phyloP scores from a whole-genome alignment of 2,888 invertebrate species.

The Hydropsyche betteni region DNA sequence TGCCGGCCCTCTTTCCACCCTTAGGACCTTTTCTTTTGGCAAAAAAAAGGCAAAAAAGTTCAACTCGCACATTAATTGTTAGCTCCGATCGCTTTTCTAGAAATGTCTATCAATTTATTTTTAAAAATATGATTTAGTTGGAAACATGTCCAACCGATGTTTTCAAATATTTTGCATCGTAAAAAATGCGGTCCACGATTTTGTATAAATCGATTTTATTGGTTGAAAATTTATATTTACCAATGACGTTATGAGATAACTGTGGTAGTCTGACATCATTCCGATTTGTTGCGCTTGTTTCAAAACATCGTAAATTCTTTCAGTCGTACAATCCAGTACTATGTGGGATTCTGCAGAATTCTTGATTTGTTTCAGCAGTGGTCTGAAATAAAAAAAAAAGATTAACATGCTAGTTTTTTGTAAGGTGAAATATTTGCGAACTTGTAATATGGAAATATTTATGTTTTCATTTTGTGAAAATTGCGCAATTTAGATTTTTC shows the following conservation, averaged over 20 bases:
- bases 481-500: too few species aligned
- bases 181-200: slow-evolving; percentile 5
- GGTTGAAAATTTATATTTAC: slow-evolving; percentile 64
- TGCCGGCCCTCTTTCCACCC: too few species aligned
- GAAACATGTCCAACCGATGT: neutral
- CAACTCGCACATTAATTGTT: slow-evolving; percentile 36
- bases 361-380: slow-evolving; percentile 89
- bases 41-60: slow-evolving; percentile 11
- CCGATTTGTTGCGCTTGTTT: slow-evolving; percentile 96
- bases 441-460: too few species aligned
- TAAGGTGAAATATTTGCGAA: too few species aligned
- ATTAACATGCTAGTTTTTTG: too few species aligned
- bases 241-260: slow-evolving; percentile 91
- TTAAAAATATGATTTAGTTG: neutral
- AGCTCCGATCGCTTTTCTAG: slow-evolving; percentile 9
- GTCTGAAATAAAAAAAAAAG: slow-evolving; percentile 65
- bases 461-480: too few species aligned
- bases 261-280: slow-evolving; percentile 96
- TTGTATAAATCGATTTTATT: slow-evolving; percentile 20
- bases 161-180: neutral
- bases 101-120: neutral
- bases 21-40: too few species aligned
- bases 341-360: slow-evolving; percentile 92
- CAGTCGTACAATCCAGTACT: slow-evolving; percentile 88
- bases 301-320: slow-evolving; percentile 84